Base-by-base conservation (phyloP, 2,113 vertebrate genomes). In the Eleginops maclovinus region DNA sequence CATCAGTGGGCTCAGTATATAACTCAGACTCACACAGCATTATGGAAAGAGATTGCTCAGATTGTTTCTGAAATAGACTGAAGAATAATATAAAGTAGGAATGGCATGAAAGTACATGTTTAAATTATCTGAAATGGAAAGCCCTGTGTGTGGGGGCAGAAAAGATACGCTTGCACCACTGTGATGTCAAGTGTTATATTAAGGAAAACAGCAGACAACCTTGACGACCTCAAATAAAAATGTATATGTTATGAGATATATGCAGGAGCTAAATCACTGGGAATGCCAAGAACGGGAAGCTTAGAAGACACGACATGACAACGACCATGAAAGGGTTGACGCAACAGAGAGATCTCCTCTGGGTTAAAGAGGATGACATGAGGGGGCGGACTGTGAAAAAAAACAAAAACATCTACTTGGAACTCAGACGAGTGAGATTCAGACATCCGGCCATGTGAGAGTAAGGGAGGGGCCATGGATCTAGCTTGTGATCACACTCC, bases 391-490 rank as follows among this genome's bases (percentile, higher is more conserved):
- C 72, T 81, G 73, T 70, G 73, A 41, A 56, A 72, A 47, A 28
- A 50, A 31, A 63, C 31, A 14, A 14, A 61, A n/a, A 2, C 24
- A 69, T 72, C 82, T 79, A 51, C 71, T 92, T 82, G 67, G 75
- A 77, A 93, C 92, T 91, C 88, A 89, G 74, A 73, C 79, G 84
- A 82, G 76, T 68, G 69, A 79, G 59, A 86, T 70, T 60, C 65
- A 72, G 65, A 88, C 72, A 77, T 80, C 64, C 51, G 63, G 56
- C 49, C 43, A 62, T 21, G 16, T 47, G 76, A 55, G 63, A 9
- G 9, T 16, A 62, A 31, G 41, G 69, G 67, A 77, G 75, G 66
- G 44, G 68, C 28, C 6, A 59, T 19, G 62, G 65, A 65, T 85
- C 71, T 41, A 46, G 56, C 84, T 26, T 71, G 62, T n/a, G 61